These are phyloP conservation scores for Crotalus horridus DNA, from an alignment of 2,113 vertebrate genomes.

Conservation along the genomic window DNA sequence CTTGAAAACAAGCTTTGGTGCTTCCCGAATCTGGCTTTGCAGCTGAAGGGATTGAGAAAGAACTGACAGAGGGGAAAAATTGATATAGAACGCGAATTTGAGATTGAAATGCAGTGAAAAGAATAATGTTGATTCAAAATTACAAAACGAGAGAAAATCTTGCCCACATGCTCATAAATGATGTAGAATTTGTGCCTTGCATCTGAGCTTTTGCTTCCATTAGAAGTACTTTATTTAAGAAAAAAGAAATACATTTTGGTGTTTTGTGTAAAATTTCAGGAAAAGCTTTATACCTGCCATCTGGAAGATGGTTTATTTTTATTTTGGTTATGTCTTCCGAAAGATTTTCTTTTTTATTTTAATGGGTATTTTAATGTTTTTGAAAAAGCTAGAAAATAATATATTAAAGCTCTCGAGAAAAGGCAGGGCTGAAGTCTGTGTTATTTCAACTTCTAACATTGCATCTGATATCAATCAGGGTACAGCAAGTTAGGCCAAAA, in stretches of 20 bases:
- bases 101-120: slow-evolving; percentile 36
- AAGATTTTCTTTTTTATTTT: slow-evolving; percentile 58
- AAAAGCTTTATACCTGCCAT: slow-evolving; percentile 73
- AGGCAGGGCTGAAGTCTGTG: slow-evolving; percentile 31
- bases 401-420: slow-evolving; percentile 10
- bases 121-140: slow-evolving; percentile 32
- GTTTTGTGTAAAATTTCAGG: slow-evolving; percentile 69
- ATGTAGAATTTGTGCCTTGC: slow-evolving; percentile 46
- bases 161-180: slow-evolving; percentile 42
- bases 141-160: slow-evolving; percentile 26
- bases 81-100: slow-evolving; percentile 40
- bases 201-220: slow-evolving; percentile 20
- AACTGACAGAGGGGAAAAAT: slow-evolving; percentile 39
- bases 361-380: slow-evolving; percentile 37
- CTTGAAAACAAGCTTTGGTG: slow-evolving; percentile 27
- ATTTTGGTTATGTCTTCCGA: slow-evolving; percentile 58
- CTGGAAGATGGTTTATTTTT: slow-evolving; percentile 63
- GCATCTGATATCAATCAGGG: slow-evolving; percentile 61
- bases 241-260: slow-evolving; percentile 57
- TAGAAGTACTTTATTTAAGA: slow-evolving; percentile 62
- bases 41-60: slow-evolving; percentile 35
- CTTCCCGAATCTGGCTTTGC: slow-evolving; percentile 19
- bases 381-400: slow-evolving; percentile 50
- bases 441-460: slow-evolving; percentile 58
- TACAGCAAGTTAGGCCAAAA: slow-evolving; percentile 60